Percentiles rank a stretch among this genome's conserved stretches.
These are phyloP conservation scores for Diadumene lineata DNA, from an alignment of 92 coral and sea anemone genomes.

Conservation along the genomic window DNA sequence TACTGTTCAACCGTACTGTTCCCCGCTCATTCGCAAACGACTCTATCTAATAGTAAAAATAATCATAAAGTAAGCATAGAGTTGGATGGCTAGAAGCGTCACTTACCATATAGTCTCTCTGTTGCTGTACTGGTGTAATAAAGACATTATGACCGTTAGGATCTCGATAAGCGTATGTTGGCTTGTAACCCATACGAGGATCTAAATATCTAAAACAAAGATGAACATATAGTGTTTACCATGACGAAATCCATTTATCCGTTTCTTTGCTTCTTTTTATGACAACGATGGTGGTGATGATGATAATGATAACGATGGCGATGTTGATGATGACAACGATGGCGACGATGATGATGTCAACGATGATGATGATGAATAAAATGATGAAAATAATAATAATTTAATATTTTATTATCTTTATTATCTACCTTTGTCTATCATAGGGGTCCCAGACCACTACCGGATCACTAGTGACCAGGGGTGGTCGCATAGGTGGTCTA, in stretches of 20 bases:
- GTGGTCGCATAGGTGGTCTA: slow-evolving; percentile 76
- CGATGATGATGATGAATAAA: neutral
- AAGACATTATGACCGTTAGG: slow-evolving; percentile 84
- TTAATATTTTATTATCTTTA: no score
- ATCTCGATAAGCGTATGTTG: slow-evolving; percentile 81
- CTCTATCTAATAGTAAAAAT: no score
- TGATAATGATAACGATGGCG: no score
- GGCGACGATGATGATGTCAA: neutral
- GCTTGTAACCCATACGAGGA: slow-evolving; percentile 64
- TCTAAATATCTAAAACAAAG: slow-evolving; percentile 56
- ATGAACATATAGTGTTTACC: no score
- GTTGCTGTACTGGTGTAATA: slow-evolving; percentile 91
- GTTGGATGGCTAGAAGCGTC: neutral
- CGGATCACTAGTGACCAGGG: slow-evolving; percentile 91
- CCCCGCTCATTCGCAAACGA: no score
- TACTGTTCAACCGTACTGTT: no score
- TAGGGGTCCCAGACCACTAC: slow-evolving; percentile 99
- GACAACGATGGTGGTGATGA: no score
- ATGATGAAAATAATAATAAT: neutral
- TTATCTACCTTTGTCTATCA: slow-evolving; percentile 81
- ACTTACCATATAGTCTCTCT: slow-evolving; percentile 85
- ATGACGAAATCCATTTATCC: no score
- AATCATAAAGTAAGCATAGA: no score
- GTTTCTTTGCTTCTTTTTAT: no score
- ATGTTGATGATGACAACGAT: slow-evolving; percentile 2